Conservation (phyloP, 2,797 vertebrate species). For the Aldrovandia affinis region DNA sequence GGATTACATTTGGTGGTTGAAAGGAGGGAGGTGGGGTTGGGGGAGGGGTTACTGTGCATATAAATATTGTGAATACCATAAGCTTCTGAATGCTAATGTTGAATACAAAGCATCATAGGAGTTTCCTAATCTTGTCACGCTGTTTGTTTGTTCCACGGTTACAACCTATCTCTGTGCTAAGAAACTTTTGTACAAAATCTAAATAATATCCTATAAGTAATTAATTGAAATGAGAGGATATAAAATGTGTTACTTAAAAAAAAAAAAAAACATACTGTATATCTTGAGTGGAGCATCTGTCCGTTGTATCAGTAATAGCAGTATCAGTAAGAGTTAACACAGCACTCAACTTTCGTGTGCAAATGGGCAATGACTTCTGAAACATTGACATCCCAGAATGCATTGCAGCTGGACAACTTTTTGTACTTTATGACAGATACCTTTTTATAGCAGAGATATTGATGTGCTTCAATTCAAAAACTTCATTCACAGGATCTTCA, state of each 20-base stretch:
- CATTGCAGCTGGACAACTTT: neutral
- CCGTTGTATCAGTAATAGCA: too few relatives aligned
- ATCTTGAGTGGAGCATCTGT: too few relatives aligned
- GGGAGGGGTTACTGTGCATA: neutral
- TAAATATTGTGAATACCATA: neutral
- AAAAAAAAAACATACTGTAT: too few relatives aligned
- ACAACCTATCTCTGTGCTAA: too few relatives aligned
- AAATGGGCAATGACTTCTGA: neutral
- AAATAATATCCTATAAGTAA: too few relatives aligned
- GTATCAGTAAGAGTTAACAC: neutral
- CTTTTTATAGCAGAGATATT: neutral
- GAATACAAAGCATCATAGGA: neutral
- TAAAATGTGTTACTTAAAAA: too few relatives aligned
- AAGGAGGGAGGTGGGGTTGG: neutral
- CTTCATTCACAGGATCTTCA: slow-evolving; percentile 46
- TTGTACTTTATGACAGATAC: neutral
- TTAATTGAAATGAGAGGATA: too few relatives aligned
- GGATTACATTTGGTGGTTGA: neutral
- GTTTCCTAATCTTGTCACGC: too few relatives aligned
- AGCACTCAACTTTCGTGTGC: neutral
- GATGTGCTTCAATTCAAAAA: slow-evolving; percentile 15
- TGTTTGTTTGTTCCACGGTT: too few relatives aligned
- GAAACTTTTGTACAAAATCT: too few relatives aligned
- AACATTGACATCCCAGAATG: neutral
- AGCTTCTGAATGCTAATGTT: neutral